Evolutionary conservation across 2,888 invertebrate species (phyloP).

Genomic region (Deladenus siricidicola): DNA sequence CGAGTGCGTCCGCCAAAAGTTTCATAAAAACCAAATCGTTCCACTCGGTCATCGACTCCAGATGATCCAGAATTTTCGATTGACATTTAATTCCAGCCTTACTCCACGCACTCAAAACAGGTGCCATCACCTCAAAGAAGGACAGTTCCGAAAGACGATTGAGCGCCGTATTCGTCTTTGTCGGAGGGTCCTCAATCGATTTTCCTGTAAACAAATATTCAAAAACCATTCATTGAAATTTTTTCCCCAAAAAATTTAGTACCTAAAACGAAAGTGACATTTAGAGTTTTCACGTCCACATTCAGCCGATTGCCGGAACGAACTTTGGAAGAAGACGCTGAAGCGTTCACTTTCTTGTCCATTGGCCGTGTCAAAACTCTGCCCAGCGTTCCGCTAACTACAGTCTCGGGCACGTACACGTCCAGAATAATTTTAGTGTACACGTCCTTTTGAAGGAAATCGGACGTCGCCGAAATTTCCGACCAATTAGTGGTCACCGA

Average conservation of each 20-base stretch:
- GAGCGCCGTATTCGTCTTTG: not conserved
- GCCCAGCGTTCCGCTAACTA: not conserved
- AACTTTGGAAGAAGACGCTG: not conserved
- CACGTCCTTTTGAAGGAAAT: not conserved
- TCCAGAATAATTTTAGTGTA: constrained; percentile 21
- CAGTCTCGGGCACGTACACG: constrained; percentile 16
- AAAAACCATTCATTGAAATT: too few relatives aligned
- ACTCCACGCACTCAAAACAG: constrained; percentile 42
- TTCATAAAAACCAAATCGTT: constrained; percentile 25
- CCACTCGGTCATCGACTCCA: constrained; percentile 14
- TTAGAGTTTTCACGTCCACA: constrained; percentile 13
- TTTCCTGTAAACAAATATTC: too few relatives aligned
- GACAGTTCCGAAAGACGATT: constrained; percentile 34
- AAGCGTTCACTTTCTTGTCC: not conserved
- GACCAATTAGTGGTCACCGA: constrained; percentile 27
- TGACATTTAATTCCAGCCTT: constrained; percentile 6
- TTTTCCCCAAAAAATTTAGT: too few relatives aligned
- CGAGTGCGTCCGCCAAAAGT: constrained; percentile 34
- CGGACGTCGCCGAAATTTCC: constrained; percentile 5
- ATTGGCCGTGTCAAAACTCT: not conserved
- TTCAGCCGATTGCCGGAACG: constrained; percentile 9
- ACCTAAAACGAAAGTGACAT: constrained; percentile 19
- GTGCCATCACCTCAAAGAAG: constrained; percentile 44
- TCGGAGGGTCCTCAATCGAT: not conserved
- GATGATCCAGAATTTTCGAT: constrained; percentile 2